Evolutionary conservation across 2,113 vertebrate species (phyloP).

Genomic region (Pagrus major): DNA sequence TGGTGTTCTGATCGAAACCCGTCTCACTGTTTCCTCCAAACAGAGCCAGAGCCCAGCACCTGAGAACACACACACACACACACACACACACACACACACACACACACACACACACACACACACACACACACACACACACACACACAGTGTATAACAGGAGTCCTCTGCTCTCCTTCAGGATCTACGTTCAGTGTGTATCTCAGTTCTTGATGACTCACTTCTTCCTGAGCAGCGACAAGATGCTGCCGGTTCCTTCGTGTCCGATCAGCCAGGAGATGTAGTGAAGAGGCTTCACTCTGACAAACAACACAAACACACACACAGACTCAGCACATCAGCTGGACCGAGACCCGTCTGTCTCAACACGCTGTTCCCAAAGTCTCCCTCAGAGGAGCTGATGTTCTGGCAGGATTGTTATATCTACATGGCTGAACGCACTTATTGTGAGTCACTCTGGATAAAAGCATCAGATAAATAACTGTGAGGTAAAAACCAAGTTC

Average conservation of each 20-base stretch:
- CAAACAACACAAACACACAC: constrained; percentile 6
- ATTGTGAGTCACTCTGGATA: too few species aligned
- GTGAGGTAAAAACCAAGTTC: too few species aligned
- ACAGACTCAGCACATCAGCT: too few species aligned
- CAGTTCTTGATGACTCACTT: constrained; percentile 84
- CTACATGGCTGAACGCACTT: too few species aligned
- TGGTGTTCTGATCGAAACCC: constrained; percentile 96
- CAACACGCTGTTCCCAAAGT: too few species aligned
- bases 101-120: constrained; percentile 17
- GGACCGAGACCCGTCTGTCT: too few species aligned
- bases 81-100: constrained; percentile 1
- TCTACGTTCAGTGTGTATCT: too few species aligned
- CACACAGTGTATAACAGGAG: neutral
- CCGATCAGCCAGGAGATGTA: constrained; percentile 98
- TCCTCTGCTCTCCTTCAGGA: neutral
- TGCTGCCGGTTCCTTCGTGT: constrained; percentile 96
- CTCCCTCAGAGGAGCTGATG: too few species aligned
- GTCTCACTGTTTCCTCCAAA: constrained; percentile 96
- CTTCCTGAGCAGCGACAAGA: constrained; percentile 93
- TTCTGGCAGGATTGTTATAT: too few species aligned
- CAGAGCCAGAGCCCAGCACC: constrained; percentile 95
- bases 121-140: neutral
- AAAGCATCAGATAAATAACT: too few species aligned
- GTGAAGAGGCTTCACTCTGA: constrained; percentile 96
- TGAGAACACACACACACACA: too few species aligned